These are phyloP conservation scores for Euphonia xanthogaster DNA, from an alignment of 2,797 vertebrate genomes.

Conservation along the genomic window DNA sequence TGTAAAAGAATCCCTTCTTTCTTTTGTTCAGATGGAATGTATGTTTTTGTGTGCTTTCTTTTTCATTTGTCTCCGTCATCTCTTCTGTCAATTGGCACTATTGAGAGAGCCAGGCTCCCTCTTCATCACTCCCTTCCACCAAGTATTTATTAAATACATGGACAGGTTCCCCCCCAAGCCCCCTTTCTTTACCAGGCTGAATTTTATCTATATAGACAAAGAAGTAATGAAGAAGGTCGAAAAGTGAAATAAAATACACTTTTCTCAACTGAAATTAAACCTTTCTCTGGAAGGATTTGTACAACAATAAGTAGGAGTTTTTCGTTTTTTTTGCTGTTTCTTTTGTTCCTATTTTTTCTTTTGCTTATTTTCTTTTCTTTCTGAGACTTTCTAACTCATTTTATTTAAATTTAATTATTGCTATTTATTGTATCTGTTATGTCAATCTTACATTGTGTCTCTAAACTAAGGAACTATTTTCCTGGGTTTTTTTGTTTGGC, in stretches of 20 bases:
- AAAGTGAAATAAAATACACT: background rate
- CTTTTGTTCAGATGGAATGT: background rate
- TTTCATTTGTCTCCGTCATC: background rate
- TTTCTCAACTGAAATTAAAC: background rate
- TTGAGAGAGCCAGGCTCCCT: background rate
- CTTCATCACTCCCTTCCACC: background rate
- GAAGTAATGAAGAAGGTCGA: background rate
- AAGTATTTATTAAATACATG: background rate
- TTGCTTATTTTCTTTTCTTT: fast-evolving
- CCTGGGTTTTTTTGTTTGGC: fast-evolving
- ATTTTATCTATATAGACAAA: background rate
- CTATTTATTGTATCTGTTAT: background rate
- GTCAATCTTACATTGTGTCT: background rate
- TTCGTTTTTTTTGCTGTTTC: background rate
- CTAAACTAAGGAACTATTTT: background rate
- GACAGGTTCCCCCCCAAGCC: fast-evolving
- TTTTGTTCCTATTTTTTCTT: fast-evolving
- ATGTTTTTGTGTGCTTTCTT: background rate
- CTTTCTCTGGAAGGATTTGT: background rate
- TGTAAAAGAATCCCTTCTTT: background rate
- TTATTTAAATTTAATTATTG: background rate
- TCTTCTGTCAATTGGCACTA: background rate
- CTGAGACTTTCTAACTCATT: background rate
- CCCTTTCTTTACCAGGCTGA: background rate
- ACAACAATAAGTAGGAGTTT: background rate